Conservation (phyloP, 1,140 invertebrate genomes). For the Popillia japonica region DNA sequence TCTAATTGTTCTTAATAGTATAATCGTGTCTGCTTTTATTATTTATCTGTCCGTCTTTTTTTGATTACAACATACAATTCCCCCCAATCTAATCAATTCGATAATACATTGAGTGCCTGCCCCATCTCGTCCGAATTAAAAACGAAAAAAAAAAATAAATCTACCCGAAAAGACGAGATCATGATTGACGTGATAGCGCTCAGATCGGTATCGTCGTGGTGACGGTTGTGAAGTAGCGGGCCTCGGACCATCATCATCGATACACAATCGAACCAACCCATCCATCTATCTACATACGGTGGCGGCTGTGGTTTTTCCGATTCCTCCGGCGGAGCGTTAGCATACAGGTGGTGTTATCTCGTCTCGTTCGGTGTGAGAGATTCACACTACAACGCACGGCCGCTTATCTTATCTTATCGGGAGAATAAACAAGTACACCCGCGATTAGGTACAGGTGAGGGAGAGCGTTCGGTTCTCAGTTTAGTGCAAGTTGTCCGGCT, state of each 20-base stretch:
- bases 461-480: no score
- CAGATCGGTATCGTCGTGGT: not conserved
- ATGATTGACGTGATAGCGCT: not conserved
- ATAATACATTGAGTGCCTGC: no score
- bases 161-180: not conserved
- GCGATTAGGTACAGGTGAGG: slow-evolving; percentile 50
- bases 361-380: no score
- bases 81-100: no score
- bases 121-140: not conserved
- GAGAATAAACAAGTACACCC: slow-evolving; percentile 2
- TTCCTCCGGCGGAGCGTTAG: not conserved
- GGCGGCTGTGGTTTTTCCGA: not conserved
- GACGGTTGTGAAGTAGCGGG: not conserved
- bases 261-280: not conserved
- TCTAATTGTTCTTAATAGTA: no score
- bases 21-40: no score
- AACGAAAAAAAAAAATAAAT: not conserved
- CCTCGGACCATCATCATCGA: not conserved
- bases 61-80: no score
- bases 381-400: no score
- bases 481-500: slow-evolving; percentile 46
- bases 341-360: slow-evolving; percentile 39
- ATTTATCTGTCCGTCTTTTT: no score
- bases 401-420: slow-evolving; percentile 23
- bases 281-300: no score